A percentile compares a stretch with the other conserved stretches of the same genome.
phyloP scores from a whole-genome alignment of 2,888 invertebrate species.

The Willowsia nigromaculata region DNA sequence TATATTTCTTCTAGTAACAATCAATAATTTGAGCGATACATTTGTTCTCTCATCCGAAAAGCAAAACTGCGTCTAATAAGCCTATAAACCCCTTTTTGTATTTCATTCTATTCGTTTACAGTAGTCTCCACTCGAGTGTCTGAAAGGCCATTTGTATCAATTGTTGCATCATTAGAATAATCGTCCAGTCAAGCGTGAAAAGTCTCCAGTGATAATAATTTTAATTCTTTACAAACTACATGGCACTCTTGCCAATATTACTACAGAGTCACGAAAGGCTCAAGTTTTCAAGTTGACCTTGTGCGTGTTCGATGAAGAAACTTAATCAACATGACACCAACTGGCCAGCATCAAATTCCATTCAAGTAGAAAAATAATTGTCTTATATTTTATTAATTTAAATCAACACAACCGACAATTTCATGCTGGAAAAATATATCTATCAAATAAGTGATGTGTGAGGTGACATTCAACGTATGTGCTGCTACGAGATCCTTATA shows the following conservation, averaged over 20 bases:
- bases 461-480: too few species aligned
- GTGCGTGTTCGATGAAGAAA: conserved; percentile 5
- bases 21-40: neutral
- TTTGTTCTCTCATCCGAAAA: neutral
- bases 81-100: neutral
- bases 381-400: neutral
- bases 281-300: conserved; percentile 15
- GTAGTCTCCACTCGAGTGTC: neutral
- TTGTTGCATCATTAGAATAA: conserved; percentile 12
- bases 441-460: too few species aligned
- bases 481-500: too few species aligned
- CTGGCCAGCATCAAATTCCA: conserved; percentile 11
- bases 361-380: conserved; percentile 16
- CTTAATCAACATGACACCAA: conserved; percentile 23
- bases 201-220: conserved; percentile 37
- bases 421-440: neutral
- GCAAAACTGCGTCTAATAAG: neutral
- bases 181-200: conserved; percentile 20
- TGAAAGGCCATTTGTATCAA: neutral
- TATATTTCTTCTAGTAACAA: neutral
- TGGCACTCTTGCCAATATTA: neutral
- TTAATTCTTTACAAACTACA: neutral
- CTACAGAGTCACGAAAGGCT: conserved; percentile 1
- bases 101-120: neutral
- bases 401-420: neutral